phyloP scores from a whole-genome alignment of 2,797 vertebrate species.

The Smutsia gigantea region DNA sequence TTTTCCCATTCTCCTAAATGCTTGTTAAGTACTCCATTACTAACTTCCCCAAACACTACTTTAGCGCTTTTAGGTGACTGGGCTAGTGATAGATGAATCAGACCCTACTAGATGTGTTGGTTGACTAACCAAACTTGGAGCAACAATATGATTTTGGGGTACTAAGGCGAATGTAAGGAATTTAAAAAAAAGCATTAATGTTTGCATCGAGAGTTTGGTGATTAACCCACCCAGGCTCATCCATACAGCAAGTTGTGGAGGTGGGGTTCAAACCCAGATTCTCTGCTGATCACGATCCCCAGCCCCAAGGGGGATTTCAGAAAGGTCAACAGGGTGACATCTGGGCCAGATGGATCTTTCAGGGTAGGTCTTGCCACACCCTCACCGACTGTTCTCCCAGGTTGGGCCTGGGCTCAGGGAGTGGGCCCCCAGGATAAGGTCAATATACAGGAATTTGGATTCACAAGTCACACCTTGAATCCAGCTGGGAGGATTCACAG shows the following conservation, averaged over 20 bases:
- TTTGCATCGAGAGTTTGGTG: background rate
- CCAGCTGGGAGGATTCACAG: background rate
- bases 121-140: background rate
- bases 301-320: background rate
- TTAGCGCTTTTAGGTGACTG: background rate
- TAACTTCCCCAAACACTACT: background rate
- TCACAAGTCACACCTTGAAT: background rate
- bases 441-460: no score
- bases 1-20: background rate
- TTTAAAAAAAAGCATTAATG: background rate
- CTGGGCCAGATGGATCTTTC: background rate
- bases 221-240: background rate
- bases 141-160: background rate
- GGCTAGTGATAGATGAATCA: background rate
- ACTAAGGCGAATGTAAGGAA: background rate
- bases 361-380: background rate
- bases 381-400: background rate
- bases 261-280: background rate
- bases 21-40: background rate
- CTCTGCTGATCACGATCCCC: background rate
- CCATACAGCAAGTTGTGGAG: background rate
- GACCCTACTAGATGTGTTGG: background rate
- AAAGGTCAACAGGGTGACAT: background rate
- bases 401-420: background rate
- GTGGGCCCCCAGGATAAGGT: background rate